Evolutionary conservation across 1,140 invertebrate genomes (phyloP).

Genomic region (Leptinotarsa defecta): DNA sequence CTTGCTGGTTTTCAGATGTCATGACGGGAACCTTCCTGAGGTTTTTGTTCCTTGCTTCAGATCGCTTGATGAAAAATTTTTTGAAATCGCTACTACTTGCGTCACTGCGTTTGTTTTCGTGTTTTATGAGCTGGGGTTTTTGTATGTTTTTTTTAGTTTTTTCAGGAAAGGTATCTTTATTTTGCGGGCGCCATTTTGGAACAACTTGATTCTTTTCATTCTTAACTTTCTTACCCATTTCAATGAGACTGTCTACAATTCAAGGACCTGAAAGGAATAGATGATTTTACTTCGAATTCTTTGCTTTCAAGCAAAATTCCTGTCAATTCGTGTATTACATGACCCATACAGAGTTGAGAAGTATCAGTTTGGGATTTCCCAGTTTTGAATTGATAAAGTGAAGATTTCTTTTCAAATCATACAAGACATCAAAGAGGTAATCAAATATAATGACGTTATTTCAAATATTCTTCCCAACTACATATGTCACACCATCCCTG

Average conservation of each 20-base stretch:
- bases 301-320: too few relatives aligned
- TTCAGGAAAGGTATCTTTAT: conserved; percentile 32
- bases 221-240: too few relatives aligned
- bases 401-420: background rate
- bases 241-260: too few relatives aligned
- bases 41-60: background rate
- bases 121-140: conserved; percentile 11
- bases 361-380: background rate
- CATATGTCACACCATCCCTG: background rate
- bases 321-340: too few relatives aligned
- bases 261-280: background rate
- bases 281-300: background rate
- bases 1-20: background rate
- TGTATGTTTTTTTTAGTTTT: conserved; percentile 11
- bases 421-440: too few relatives aligned
- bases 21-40: background rate
- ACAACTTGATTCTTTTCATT: conserved; percentile 26
- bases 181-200: conserved; percentile 8
- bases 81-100: background rate
- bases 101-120: background rate
- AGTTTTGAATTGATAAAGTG: background rate
- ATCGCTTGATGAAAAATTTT: conserved; percentile 10
- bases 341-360: too few relatives aligned
- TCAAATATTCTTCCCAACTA: background rate
- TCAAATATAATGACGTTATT: conserved; percentile 2